A percentile compares a stretch with the other conserved stretches of the same genome.
These are phyloP conservation scores for Trinorchestia longiramus DNA, from an alignment of 1,140 invertebrate genomes.

Conservation along the genomic window DNA sequence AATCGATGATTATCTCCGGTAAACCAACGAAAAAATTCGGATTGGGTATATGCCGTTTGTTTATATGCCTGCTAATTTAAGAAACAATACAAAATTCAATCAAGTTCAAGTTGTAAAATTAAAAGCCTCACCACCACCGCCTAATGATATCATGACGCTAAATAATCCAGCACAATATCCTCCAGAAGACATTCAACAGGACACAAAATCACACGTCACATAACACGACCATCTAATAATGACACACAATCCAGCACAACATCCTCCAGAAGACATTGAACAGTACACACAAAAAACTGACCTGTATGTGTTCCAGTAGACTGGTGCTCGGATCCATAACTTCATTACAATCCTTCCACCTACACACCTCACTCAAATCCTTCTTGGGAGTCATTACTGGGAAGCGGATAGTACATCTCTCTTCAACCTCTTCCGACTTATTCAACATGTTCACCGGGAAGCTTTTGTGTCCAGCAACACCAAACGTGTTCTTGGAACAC, in stretches of 20 bases:
- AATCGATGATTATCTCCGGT: too few species aligned
- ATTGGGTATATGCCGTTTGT: too few species aligned
- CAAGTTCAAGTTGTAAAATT: too few species aligned
- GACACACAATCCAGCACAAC: neutral
- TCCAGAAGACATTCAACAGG: neutral
- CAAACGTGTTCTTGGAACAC: neutral
- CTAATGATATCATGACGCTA: too few species aligned
- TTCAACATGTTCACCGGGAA: neutral
- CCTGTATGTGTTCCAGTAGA: slow-evolving; percentile 91
- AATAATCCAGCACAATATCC: neutral
- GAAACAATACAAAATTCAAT: too few species aligned
- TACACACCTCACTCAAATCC: slow-evolving; percentile 72
- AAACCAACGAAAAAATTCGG: too few species aligned
- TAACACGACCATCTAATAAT: neutral
- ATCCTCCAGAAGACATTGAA: neutral
- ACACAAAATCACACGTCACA: neutral
- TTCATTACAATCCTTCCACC: slow-evolving; percentile 87
- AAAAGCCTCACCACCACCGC: too few species aligned
- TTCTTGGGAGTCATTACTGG: slow-evolving; percentile 59
- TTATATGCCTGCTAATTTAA: too few species aligned
- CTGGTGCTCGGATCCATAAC: slow-evolving; percentile 82
- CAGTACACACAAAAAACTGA: slow-evolving; percentile 67
- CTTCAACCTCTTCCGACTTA: neutral
- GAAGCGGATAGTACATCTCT: slow-evolving; percentile 50
- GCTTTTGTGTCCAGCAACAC: neutral